Conservation (phyloP, 2,888 invertebrate genomes). For the Octonoba sinensis region DNA sequence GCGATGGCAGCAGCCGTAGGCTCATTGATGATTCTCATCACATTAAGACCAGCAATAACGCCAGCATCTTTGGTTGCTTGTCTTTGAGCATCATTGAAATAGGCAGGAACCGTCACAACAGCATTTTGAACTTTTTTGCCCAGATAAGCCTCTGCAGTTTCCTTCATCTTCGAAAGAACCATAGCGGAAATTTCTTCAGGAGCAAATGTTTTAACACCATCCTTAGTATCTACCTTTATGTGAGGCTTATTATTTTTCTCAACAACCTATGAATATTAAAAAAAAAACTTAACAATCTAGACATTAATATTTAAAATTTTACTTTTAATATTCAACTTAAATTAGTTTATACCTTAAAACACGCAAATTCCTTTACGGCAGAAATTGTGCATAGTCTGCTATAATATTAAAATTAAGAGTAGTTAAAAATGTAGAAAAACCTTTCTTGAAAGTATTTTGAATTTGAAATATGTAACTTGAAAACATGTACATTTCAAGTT, state of each 20-base stretch:
- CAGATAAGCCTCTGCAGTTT: conserved; percentile 96
- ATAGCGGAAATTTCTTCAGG: conserved; percentile 99
- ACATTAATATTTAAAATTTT: neutral
- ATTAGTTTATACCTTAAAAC: neutral
- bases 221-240: conserved; percentile 85
- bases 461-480: too few relatives aligned
- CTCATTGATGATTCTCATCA: conserved; percentile 98
- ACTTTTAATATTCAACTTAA: neutral
- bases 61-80: conserved; percentile 99
- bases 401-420: too few relatives aligned
- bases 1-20: conserved; percentile 97
- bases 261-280: conserved; percentile 75
- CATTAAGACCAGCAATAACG: conserved; percentile 89
- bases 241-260: conserved; percentile 96
- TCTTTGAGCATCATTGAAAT: conserved; percentile 99
- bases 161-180: conserved; percentile 98
- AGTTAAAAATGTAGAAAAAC: too few relatives aligned
- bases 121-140: conserved; percentile 91
- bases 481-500: too few relatives aligned
- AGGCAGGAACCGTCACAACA: conserved; percentile 95
- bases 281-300: neutral
- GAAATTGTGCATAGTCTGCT: too few relatives aligned
- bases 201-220: conserved; percentile 90
- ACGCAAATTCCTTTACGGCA: too few relatives aligned
- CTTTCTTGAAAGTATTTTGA: too few relatives aligned